Conservation (phyloP, 2,888 invertebrate species). For the Sipha maydis region DNA sequence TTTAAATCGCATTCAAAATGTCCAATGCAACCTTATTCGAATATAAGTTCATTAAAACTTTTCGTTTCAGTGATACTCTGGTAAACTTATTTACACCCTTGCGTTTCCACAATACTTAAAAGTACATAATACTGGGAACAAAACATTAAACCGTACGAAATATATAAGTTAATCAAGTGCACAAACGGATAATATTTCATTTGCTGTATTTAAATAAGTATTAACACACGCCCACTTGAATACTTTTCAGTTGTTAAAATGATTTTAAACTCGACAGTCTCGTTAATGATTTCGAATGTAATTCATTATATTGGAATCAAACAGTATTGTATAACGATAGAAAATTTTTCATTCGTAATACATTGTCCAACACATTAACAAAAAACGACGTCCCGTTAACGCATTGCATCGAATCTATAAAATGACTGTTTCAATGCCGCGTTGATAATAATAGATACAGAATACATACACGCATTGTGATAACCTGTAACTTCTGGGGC, state of each 20-base stretch:
- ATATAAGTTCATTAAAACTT: conserved; percentile 26
- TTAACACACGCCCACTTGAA: background rate
- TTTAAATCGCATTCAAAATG: background rate
- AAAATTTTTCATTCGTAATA: too few species aligned
- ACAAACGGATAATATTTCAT: background rate
- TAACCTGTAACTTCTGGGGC: too few species aligned
- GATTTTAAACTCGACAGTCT: too few species aligned
- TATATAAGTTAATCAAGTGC: background rate
- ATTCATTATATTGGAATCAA: too few species aligned
- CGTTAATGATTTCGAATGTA: too few species aligned
- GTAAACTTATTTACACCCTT: conserved; percentile 35
- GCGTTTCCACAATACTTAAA: background rate
- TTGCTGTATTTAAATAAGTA: background rate
- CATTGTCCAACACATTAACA: too few species aligned
- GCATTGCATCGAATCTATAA: too few species aligned
- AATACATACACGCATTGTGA: too few species aligned
- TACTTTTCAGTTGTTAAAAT: background rate
- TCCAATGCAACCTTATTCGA: background rate
- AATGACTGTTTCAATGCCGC: too few species aligned
- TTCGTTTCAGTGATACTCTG: background rate
- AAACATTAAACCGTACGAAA: background rate
- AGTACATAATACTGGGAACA: background rate
- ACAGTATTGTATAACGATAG: too few species aligned
- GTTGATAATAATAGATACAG: too few species aligned
- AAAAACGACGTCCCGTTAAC: too few species aligned